Evolutionary conservation across 1,140 invertebrate genomes (phyloP).

Genomic region (Calycopis cecrops): DNA sequence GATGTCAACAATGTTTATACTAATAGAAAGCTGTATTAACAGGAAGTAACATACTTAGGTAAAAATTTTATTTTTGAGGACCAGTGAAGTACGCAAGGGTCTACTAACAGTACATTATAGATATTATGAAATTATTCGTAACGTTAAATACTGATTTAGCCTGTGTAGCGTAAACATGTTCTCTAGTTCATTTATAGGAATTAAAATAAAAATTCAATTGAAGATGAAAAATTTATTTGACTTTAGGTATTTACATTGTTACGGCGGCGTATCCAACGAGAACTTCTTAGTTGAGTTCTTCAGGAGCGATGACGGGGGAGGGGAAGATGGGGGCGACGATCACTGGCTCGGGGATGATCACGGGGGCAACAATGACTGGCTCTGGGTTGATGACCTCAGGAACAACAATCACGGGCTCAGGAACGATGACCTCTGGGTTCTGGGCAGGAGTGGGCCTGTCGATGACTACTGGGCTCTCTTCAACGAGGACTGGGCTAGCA

Average conservation of each 20-base stretch:
- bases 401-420: conserved; percentile 25
- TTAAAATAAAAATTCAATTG: too few species aligned
- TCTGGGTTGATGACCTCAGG: conserved; percentile 19
- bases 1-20: too few species aligned
- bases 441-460: conserved; percentile 16
- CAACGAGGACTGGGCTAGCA: conserved; percentile 14
- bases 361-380: conserved; percentile 21
- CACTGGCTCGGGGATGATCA: conserved; percentile 6
- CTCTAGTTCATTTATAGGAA: too few species aligned
- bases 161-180: too few species aligned
- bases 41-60: too few species aligned
- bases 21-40: too few species aligned
- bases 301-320: conserved; percentile 22
- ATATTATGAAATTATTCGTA: too few species aligned
- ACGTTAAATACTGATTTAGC: too few species aligned
- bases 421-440: conserved; percentile 19
- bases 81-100: too few species aligned
- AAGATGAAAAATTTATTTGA: background rate
- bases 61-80: too few species aligned
- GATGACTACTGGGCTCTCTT: conserved; percentile 3
- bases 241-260: conserved; percentile 5
- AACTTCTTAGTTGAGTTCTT: conserved; percentile 24
- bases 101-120: too few species aligned
- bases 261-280: background rate
- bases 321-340: conserved; percentile 19